Conservation (phyloP, 2,888 invertebrate species). For the Folsomia candida region DNA sequence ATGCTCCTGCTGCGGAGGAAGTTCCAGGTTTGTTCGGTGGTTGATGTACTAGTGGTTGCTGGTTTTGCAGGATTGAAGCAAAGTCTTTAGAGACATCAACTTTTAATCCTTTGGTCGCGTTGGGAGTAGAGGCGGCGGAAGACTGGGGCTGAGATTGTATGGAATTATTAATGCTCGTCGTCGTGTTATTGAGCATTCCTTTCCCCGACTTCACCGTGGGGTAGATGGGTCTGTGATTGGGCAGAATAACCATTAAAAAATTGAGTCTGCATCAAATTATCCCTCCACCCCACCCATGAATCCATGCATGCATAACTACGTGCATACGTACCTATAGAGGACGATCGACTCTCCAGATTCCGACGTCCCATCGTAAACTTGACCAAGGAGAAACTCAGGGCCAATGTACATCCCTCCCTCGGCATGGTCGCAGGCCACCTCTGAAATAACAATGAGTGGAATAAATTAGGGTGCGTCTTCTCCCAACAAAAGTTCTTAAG, state of each 20-base stretch:
- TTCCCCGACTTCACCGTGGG: slow-evolving; percentile 33
- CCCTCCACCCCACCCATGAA: too few relatives aligned
- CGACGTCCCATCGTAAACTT: slow-evolving; percentile 71
- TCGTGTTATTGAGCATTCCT: neutral
- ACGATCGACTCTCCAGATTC: slow-evolving; percentile 61
- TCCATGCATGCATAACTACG: too few relatives aligned
- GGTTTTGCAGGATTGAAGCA: too few relatives aligned
- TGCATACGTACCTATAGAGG: slow-evolving; percentile 66
- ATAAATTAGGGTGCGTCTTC: too few relatives aligned
- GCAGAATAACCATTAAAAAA: too few relatives aligned
- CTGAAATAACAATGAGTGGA: too few relatives aligned
- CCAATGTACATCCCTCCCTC: slow-evolving; percentile 65
- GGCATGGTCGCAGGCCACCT: slow-evolving; percentile 68
- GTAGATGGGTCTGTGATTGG: slow-evolving; percentile 65
- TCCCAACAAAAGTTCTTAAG: too few relatives aligned
- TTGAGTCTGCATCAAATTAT: too few relatives aligned
- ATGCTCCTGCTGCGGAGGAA: neutral
- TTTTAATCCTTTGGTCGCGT: slow-evolving; percentile 12
- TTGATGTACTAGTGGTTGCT: neutral
- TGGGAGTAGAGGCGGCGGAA: slow-evolving; percentile 9
- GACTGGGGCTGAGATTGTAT: slow-evolving; percentile 10
- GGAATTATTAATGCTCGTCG: neutral
- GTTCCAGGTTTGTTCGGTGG: neutral
- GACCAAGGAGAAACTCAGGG: slow-evolving; percentile 69
- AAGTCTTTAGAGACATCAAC: slow-evolving; percentile 7